phyloP scores from a whole-genome alignment of 35 echinoderm and acorn worm species.

The Stichopus chloronotus region DNA sequence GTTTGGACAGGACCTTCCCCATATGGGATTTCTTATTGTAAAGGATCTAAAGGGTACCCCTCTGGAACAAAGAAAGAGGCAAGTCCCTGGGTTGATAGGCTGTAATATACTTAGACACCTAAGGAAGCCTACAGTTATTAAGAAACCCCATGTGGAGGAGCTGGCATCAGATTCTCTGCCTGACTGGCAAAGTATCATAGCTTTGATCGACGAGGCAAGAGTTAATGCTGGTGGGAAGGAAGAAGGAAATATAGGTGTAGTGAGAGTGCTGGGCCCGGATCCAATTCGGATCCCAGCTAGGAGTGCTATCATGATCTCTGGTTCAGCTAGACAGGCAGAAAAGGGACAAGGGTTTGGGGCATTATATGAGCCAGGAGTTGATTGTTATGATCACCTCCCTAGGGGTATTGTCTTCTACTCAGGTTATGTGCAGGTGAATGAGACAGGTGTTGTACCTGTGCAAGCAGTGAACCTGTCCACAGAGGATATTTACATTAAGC shows the following conservation, averaged over 20 bases:
- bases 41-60: slow-evolving; percentile 53
- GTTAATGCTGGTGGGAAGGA: not conserved
- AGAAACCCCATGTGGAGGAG: not conserved
- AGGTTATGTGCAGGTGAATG: not conserved
- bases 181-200: not conserved
- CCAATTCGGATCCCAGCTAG: not conserved
- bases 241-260: not conserved
- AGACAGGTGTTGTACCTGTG: not conserved
- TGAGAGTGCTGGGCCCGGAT: not conserved
- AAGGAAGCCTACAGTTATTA: not conserved
- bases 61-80: slow-evolving; percentile 60
- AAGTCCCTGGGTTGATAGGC: slow-evolving; percentile 75
- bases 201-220: not conserved
- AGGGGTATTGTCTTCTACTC: not conserved
- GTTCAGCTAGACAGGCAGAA: not conserved
- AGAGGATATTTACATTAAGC: not conserved
- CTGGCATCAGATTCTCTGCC: not conserved
- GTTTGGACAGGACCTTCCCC: slow-evolving; percentile 50
- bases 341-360: not conserved
- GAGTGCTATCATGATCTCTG: not conserved
- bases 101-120: slow-evolving; percentile 61
- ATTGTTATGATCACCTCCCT: slow-evolving; percentile 13
- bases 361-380: not conserved
- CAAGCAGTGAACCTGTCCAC: not conserved
- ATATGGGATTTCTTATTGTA: slow-evolving; percentile 75